Conservation (phyloP, 2,113 vertebrate species). For the Lamprologus lemairii region DNA sequence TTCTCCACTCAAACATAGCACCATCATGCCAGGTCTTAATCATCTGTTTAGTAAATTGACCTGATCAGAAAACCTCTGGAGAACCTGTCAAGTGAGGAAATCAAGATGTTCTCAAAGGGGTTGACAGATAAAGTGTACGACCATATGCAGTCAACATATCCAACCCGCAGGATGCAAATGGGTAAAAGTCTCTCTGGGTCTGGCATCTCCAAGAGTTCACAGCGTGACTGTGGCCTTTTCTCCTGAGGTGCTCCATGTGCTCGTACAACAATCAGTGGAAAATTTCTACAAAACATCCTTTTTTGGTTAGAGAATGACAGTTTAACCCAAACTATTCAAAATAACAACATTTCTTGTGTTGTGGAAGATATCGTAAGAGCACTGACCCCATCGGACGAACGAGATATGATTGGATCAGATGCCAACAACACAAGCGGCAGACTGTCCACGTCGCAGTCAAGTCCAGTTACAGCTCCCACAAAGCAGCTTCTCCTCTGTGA, state of each 20-base stretch:
- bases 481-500: neutral
- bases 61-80: neutral
- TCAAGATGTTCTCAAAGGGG: neutral
- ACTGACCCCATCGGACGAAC: neutral
- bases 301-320: neutral
- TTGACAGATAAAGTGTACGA: neutral
- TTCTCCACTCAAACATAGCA: neutral
- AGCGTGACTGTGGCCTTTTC: neutral
- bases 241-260: neutral
- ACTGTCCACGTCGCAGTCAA: neutral
- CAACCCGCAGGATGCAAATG: neutral
- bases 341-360: neutral
- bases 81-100: neutral
- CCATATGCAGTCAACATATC: neutral
- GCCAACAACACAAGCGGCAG: neutral
- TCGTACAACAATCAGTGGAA: neutral
- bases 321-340: neutral
- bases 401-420: neutral
- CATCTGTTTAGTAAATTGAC: neutral
- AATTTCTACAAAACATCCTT: fast-evolving
- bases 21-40: neutral
- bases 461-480: neutral
- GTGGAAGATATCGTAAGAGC: neutral
- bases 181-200: neutral
- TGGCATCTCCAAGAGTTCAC: neutral